phyloP scores from a whole-genome alignment of 2,888 invertebrate genomes.

The Pollenia angustigena region DNA sequence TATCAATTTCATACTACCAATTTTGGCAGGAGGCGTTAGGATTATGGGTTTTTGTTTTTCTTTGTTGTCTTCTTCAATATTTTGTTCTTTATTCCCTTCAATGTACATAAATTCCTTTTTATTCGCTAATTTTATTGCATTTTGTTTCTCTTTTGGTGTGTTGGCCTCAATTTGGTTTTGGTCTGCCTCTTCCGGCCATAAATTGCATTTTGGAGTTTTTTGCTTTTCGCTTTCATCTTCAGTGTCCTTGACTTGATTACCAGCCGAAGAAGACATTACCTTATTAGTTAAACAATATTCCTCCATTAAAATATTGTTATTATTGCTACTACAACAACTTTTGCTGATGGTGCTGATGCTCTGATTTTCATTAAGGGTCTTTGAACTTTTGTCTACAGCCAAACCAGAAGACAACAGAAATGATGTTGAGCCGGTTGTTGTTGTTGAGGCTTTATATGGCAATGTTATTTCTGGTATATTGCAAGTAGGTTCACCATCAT shows the following conservation, averaged over 20 bases:
- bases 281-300: conserved; percentile 19
- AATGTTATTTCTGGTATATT: conserved; percentile 55
- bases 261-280: conserved; percentile 45
- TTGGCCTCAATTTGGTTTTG: conserved; percentile 63
- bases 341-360: conserved; percentile 5
- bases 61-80: neutral
- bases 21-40: conserved; percentile 27
- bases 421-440: conserved; percentile 51
- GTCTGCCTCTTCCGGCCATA: conserved; percentile 57
- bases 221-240: conserved; percentile 16
- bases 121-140: neutral
- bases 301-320: conserved; percentile 44
- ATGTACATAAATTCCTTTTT: conserved; percentile 23
- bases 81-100: neutral
- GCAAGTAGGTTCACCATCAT: conserved; percentile 53
- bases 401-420: conserved; percentile 9
- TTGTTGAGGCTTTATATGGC: conserved; percentile 32
- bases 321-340: neutral
- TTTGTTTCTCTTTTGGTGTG: neutral
- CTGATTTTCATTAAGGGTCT: conserved; percentile 45
- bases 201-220: conserved; percentile 26
- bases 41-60: conserved; percentile 36
- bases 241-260: conserved; percentile 51
- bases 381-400: conserved; percentile 49
- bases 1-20: conserved; percentile 67